Evolutionary conservation across 2,113 vertebrate species (phyloP), one percentile per base, ranked within the genome.

Genomic region (Harpagus bidentatus): DNA sequence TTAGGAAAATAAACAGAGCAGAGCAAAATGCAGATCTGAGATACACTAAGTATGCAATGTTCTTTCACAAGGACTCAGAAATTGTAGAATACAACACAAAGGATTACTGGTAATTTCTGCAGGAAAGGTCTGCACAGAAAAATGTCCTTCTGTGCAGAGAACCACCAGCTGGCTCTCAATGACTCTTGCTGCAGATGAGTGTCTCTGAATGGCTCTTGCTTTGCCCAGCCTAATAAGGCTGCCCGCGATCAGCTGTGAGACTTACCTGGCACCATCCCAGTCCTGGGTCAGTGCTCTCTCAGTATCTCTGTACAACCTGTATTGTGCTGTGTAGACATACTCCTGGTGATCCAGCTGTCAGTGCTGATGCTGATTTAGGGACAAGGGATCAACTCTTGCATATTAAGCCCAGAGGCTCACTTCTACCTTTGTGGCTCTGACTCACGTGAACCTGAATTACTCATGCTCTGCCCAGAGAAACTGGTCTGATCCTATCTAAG

Each of bases 351-450:
- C 76, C 78, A 61, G 20, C 73, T 97, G 58, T 87, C 89, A 88
- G 32, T 76, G 86, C 50, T 82, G 78, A 90, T 80, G 67, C 58
- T 70, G 81, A 87, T 90, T 87, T 90, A 82, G 81, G 91, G 89
- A 88, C 84, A 73, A 77, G 82, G 74, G 82, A 95, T 91, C 91
- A 90, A 55, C 63, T 96, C 86, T 50, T 85, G 70, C 59, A 67
- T 62, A 73, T 58, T 63, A 94, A 95, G 93, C 86, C 87, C 84
- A 91, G 83, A 84, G 78, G 84, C 81, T 92, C 62, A 42, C 73
- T 94, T 82, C 78, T 95, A 36, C 93, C 79, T 96, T 94, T 93
- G 93, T 89, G 78, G 52, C 70, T 95, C 34, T 80, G 86, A 77
- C 74, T 95, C 0, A 0, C 14, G 2, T 89, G 84, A 90, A 73